A percentile compares a stretch with the other conserved stretches of the same genome.
Evolutionary conservation across 2,113 vertebrate species (phyloP).

Genomic region (Junco hyemalis): DNA sequence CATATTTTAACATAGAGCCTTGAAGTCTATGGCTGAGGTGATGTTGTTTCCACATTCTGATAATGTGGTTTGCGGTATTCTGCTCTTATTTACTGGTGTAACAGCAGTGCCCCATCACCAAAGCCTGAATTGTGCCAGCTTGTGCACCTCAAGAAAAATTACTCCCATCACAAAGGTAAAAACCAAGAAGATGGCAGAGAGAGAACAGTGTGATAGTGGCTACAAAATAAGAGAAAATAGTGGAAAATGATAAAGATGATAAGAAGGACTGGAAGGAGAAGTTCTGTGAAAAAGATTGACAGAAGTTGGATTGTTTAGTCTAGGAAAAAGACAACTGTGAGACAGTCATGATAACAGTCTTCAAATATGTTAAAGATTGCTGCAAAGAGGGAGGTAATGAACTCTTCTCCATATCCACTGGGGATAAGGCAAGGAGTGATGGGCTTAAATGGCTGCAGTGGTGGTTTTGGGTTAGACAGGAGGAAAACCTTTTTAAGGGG

Average conservation of each 20-base stretch:
- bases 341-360: slow-evolving; percentile 51
- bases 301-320: slow-evolving; percentile 61
- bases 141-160: neutral
- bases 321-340: slow-evolving; percentile 54
- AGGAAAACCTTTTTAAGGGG: slow-evolving; percentile 3
- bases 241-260: neutral
- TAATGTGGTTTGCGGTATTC: neutral
- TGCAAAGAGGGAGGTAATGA: slow-evolving; percentile 31
- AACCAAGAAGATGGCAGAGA: neutral
- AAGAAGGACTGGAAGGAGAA: slow-evolving; percentile 4
- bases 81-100: neutral
- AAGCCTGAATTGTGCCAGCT: neutral
- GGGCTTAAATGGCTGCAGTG: slow-evolving; percentile 38
- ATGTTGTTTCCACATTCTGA: neutral
- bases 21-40: neutral
- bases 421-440: slow-evolving; percentile 45
- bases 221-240: neutral
- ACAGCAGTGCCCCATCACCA: neutral
- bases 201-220: neutral
- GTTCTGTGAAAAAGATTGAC: slow-evolving; percentile 40
- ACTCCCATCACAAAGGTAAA: neutral
- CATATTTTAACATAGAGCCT: accelerated
- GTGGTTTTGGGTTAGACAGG: slow-evolving; percentile 23
- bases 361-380: slow-evolving; percentile 33
- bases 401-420: slow-evolving; percentile 1